These are phyloP conservation scores for Natator depressus DNA, from an alignment of 2,113 vertebrate genomes.

Conservation along the genomic window DNA sequence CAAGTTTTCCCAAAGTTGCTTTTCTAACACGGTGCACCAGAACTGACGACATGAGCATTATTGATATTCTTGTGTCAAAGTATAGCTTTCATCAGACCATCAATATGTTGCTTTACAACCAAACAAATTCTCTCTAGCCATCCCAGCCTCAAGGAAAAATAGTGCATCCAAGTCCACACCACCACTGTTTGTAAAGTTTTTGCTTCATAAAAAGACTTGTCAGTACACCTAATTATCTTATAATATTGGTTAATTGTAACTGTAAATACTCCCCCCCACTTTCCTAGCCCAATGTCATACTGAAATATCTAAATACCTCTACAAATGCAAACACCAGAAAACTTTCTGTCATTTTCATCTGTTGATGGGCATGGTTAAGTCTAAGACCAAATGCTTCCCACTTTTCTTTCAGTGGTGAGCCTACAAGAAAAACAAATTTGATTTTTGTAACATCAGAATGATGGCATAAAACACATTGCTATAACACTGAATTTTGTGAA, in stretches of 20 bases:
- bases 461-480: not conserved
- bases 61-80: not conserved
- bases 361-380: conserved; percentile 92
- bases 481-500: not conserved
- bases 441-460: not conserved
- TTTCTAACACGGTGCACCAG: not conserved
- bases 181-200: not conserved
- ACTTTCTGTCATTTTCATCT: conserved; percentile 93
- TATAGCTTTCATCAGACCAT: not conserved
- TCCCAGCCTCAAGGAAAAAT: not conserved
- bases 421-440: conserved; percentile 71
- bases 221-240: not conserved
- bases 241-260: not conserved
- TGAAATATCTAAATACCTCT: conserved; percentile 84
- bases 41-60: not conserved
- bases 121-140: not conserved
- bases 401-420: conserved; percentile 85
- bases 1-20: not conserved
- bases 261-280: not conserved
- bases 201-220: not conserved
- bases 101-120: not conserved
- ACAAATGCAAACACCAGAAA: conserved; percentile 95
- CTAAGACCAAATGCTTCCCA: conserved; percentile 92
- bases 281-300: not conserved
- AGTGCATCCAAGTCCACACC: not conserved